phyloP scores from a whole-genome alignment of 2,797 vertebrate genomes.

The Danio kyathit region DNA sequence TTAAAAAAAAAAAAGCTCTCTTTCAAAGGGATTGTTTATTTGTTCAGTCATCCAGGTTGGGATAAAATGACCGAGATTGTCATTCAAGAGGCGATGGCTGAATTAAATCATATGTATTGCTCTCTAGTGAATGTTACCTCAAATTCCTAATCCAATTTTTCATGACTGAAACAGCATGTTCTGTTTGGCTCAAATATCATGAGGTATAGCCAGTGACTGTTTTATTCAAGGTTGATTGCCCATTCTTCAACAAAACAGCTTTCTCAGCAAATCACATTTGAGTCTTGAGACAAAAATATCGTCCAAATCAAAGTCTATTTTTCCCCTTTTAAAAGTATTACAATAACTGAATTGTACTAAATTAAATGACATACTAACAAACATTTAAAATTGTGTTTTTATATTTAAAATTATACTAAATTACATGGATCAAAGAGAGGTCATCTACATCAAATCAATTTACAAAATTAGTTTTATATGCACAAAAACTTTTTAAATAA shows the following conservation, averaged over 20 bases:
- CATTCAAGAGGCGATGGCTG: slow-evolving; percentile 74
- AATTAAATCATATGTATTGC: slow-evolving; percentile 71
- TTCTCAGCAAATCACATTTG: neutral
- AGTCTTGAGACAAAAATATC: slow-evolving; percentile 11
- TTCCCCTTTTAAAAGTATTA: neutral
- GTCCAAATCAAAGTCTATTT: neutral
- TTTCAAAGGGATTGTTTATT: slow-evolving; percentile 80
- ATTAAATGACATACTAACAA: too few species aligned
- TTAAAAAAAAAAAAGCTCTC: slow-evolving; percentile 75
- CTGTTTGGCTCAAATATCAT: slow-evolving; percentile 72
- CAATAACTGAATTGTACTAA: too few species aligned
- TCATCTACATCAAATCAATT: too few species aligned
- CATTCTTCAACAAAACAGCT: slow-evolving; percentile 67
- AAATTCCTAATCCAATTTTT: slow-evolving; percentile 76
- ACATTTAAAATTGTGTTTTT: neutral
- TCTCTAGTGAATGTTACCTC: slow-evolving; percentile 73
- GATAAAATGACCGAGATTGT: slow-evolving; percentile 69
- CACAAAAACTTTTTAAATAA: too few species aligned
- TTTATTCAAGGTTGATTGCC: slow-evolving; percentile 62
- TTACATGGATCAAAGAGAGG: neutral
- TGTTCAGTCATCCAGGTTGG: slow-evolving; percentile 73
- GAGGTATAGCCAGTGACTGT: slow-evolving; percentile 44
- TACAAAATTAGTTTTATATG: too few species aligned
- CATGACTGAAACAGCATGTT: slow-evolving; percentile 63
- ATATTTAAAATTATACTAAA: neutral